Evolutionary conservation across 1,140 invertebrate genomes (phyloP), one percentile per base, ranked within the genome.

Genomic region (Rhagoletis zephyria): DNA sequence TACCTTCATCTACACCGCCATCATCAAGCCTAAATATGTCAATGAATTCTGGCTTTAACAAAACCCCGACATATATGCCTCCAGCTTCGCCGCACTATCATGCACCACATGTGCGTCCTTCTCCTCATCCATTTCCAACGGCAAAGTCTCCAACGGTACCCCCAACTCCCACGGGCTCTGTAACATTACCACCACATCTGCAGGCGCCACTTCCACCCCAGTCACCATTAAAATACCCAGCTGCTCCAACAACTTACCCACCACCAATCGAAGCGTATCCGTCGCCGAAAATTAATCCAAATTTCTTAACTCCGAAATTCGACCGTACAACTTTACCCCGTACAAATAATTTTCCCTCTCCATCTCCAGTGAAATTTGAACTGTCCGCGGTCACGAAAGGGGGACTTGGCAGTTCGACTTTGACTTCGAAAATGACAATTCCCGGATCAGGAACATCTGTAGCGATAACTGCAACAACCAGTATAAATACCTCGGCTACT

Each of bases 251-350:
- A 10, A 92, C 91, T 6, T 93, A 92, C 90, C 92, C 92, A 81
- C 90, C 92, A 4, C 92, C 91, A 85, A 93, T 93, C n/a, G 92
- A 93, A 87, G 91, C 91, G 42, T 93, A 91, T 88, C 92, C 92
- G 19, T 93, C 92, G 87, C 92, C 92, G 70, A 93, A 93, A 88
- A 92, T 93, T 1, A 93, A 93, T 89, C 92, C 92, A 0, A 93
- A 92, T 85, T 93, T 93, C 88, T 61, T 93, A 14, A 93, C 92
- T 60, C 92, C 92, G 30, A 93, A 93, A 88, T 93, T 92, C 45
- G 92, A 93, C 64, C 88, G 92, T 4, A 89, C 88, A 67, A 87
- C 89, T 1, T 60, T 90, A 70, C 90, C 90, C 45, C 88, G 90
- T n/a, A 87, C 65, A 70, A 90, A 89, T 64, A 89, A 88, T 87